Conservation (phyloP, 1,140 invertebrate species). For the Drosophila ananassae region DNA sequence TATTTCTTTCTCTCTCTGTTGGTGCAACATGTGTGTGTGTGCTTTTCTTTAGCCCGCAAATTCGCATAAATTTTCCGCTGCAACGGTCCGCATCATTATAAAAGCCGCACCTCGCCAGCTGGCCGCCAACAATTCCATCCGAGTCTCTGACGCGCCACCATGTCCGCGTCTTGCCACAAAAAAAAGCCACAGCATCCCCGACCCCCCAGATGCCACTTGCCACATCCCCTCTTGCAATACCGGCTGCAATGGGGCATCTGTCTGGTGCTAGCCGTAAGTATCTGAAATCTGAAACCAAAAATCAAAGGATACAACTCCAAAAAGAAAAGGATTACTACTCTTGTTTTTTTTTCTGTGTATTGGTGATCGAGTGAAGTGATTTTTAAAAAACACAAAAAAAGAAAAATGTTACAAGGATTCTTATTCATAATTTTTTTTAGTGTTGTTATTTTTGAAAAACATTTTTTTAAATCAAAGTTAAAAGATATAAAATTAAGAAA, state of each 20-base stretch:
- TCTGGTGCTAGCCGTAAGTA: constrained; percentile 42
- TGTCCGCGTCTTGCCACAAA: constrained; percentile 46
- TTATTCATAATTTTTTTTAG: too few species aligned
- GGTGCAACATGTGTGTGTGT: constrained; percentile 1
- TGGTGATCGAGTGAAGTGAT: constrained; percentile 11
- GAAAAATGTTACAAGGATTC: too few species aligned
- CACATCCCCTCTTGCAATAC: not conserved
- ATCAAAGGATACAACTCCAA: not conserved
- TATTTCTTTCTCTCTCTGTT: constrained; percentile 11
- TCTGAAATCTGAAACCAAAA: not conserved
- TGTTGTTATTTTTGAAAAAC: too few species aligned
- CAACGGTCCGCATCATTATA: constrained; percentile 70
- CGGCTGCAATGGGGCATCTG: constrained; percentile 25
- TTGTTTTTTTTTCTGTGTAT: constrained; percentile 6
- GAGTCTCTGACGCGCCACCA: constrained; percentile 70
- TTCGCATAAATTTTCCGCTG: constrained; percentile 82
- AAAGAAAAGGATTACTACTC: constrained; percentile 4
- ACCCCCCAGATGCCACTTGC: not conserved
- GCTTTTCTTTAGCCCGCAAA: constrained; percentile 51
- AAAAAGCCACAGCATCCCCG: not conserved
- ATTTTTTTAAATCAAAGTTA: too few species aligned
- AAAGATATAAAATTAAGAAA: too few species aligned
- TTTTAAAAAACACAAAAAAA: not conserved
- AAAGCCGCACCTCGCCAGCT: constrained; percentile 65
- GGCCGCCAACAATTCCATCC: constrained; percentile 70